Base-by-base conservation (phyloP, 1,140 invertebrate genomes). In the Penaeus chinensis region DNA sequence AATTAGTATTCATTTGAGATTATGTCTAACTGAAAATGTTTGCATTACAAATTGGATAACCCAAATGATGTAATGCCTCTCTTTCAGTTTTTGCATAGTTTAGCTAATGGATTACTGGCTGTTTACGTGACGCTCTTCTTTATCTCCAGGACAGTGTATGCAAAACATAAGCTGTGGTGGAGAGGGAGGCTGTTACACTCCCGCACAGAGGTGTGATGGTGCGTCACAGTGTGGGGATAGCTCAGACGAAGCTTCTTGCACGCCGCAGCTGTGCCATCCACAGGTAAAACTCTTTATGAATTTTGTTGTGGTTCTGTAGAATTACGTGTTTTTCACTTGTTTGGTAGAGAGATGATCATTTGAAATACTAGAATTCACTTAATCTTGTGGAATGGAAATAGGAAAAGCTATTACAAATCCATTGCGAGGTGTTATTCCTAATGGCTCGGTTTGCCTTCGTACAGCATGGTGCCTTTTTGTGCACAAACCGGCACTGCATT, bases 401-500 rank as follows among this genome's bases (percentile, higher is more conserved):
- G 54, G 11, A 54, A 54, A 54, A 0, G 10, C 54, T 13, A 54
- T 32, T 63, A 63, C n/a, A 27, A 3, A 82, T 27, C 32, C 20
- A 20, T 27, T 63, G 62, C 60, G 27, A 13, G 20, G 22, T 18
- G 22, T 62, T 61, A n/a, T 37, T 24, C 54, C 37, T 37, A 37
- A n/a, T 62, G 1, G 32, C 8, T 3, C 13, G 0, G 54, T 54
- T 62, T 19, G 3, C 47, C 63, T 7, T 19, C 32, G 47, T 62
- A 54, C 86, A 87, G 86, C 65, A 82, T 65, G 86, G 86, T 22
- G 74, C 79, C 20, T 87, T 87, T 69, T 66, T 87, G 60, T 87
- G 86, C 47, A 60, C 61, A 24, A 87, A 87, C 54, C 79, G 61
- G 20, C 86, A 42, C 16, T 87, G 86, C 62, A 87, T 87, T 27